These are phyloP conservation scores for Hyalella azteca DNA, from an alignment of 2,888 invertebrate genomes.

Conservation along the genomic window DNA sequence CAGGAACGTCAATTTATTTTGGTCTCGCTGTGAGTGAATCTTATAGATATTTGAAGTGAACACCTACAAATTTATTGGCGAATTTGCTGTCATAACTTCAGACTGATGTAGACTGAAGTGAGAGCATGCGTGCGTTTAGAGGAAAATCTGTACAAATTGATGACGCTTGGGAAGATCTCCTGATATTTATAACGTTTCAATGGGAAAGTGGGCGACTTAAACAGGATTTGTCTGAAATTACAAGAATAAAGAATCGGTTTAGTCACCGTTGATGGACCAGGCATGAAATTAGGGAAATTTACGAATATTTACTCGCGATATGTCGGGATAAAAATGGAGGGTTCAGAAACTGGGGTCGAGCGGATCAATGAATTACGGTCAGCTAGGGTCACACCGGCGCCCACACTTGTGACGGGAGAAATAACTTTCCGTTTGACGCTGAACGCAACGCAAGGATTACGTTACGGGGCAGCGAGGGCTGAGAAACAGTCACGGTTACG, in stretches of 20 bases:
- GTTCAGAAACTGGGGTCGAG: conserved; percentile 21
- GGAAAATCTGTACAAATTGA: conserved; percentile 22
- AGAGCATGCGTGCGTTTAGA: neutral
- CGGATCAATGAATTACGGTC: neutral
- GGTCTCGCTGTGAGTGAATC: neutral
- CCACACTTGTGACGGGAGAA: no score
- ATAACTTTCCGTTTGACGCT: no score
- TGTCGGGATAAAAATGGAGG: conserved; percentile 19
- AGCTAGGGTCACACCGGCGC: conserved; percentile 3
- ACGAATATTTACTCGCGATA: conserved; percentile 24
- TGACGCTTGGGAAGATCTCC: neutral
- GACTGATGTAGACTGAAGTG: neutral
- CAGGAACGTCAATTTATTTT: conserved; percentile 7
- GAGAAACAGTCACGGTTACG: no score
- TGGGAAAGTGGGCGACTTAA: neutral
- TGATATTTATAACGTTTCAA: neutral
- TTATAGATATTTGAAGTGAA: conserved; percentile 2
- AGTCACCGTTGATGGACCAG: neutral
- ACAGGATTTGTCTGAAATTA: neutral
- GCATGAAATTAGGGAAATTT: conserved; percentile 19
- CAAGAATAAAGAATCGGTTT: neutral
- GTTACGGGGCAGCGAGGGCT: no score
- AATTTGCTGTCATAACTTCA: neutral
- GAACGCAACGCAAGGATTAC: no score
- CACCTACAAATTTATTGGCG: neutral